Percentiles rank a stretch among this genome's conserved stretches.
Conservation (phyloP, 2,888 invertebrate species). For the Falcaria lacertinaria region DNA sequence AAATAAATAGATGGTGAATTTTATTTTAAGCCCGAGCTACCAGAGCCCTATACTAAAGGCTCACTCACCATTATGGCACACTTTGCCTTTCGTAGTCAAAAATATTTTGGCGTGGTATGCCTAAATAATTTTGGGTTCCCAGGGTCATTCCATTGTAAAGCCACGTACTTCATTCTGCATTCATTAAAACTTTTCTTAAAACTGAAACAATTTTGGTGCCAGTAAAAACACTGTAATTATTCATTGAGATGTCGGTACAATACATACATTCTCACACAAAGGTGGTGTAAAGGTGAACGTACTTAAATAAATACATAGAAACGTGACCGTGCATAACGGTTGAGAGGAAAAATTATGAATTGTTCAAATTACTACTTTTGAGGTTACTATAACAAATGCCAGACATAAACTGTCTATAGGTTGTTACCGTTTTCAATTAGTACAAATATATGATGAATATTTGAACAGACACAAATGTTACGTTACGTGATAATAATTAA, state of each 20-base stretch:
- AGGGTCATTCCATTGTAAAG: background rate
- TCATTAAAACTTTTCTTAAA: background rate
- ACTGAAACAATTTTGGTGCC: background rate
- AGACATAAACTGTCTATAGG: too few species aligned
- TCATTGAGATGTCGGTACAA: background rate
- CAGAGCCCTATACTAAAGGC: too few species aligned
- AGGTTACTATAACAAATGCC: background rate
- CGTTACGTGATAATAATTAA: too few species aligned
- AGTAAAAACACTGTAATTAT: background rate
- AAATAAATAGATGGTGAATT: too few species aligned
- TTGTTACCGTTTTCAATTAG: too few species aligned
- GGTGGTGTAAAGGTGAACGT: background rate
- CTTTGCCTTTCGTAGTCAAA: background rate
- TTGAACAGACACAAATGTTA: too few species aligned
- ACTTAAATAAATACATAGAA: background rate
- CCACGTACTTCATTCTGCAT: background rate
- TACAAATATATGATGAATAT: too few species aligned
- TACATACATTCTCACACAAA: background rate
- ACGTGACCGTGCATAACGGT: background rate
- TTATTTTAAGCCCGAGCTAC: too few species aligned
- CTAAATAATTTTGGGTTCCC: background rate
- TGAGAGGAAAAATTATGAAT: background rate
- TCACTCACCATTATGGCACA: too few species aligned
- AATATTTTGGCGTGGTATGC: background rate
- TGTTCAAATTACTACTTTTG: background rate